Percentiles rank a stretch among this genome's conserved stretches.
Conservation (phyloP, 2,888 invertebrate genomes). For the Exocentrus adspersus region DNA sequence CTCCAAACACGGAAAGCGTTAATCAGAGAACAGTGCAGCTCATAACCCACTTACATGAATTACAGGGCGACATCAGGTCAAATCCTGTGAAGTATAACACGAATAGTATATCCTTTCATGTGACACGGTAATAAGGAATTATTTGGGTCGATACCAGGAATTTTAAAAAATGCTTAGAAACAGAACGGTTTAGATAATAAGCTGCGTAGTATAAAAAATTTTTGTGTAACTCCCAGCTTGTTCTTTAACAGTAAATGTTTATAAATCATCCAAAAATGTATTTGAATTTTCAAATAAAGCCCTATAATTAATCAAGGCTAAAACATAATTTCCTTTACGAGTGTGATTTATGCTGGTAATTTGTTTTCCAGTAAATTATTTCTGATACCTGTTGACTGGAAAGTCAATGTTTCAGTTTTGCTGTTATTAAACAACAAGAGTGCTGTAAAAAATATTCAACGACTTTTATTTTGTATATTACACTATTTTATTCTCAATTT, state of each 20-base stretch:
- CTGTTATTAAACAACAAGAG: too few relatives aligned
- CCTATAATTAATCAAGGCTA: background rate
- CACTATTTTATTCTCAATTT: too few relatives aligned
- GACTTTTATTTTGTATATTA: too few relatives aligned
- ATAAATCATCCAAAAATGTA: conserved; percentile 3
- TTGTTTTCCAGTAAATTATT: background rate
- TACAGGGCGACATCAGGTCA: background rate
- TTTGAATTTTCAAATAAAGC: conserved; percentile 2
- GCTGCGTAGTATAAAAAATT: too few relatives aligned
- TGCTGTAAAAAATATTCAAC: too few relatives aligned
- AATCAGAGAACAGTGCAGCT: background rate
- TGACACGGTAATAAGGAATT: background rate
- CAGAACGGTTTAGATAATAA: too few relatives aligned
- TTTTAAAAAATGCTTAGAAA: too few relatives aligned
- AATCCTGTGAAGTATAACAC: background rate
- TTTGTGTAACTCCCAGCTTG: too few relatives aligned
- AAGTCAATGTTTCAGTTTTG: background rate
- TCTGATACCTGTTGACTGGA: background rate
- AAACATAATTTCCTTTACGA: conserved; percentile 1
- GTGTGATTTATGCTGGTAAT: conserved; percentile 6
- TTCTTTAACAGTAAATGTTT: background rate
- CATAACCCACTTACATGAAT: background rate
- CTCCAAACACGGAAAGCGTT: background rate
- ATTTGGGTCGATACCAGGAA: background rate
- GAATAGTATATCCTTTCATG: background rate